Percentiles rank a stretch among this genome's conserved stretches.
These are phyloP conservation scores for Scalopus aquaticus DNA, from an alignment of 2,113 vertebrate species.

Conservation along the genomic window DNA sequence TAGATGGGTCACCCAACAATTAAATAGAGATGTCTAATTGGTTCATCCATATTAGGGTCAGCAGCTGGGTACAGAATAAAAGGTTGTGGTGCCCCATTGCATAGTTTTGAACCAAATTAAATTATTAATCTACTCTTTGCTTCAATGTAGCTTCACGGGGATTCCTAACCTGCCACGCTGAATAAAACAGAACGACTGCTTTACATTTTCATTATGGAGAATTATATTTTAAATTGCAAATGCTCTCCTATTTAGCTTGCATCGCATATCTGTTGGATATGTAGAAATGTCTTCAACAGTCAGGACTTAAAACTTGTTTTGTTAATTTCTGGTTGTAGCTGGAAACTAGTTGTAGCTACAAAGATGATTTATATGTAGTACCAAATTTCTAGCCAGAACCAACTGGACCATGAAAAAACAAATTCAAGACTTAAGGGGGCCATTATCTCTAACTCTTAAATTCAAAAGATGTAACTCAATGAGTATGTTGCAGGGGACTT, in stretches of 20 bases:
- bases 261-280: constrained; percentile 64
- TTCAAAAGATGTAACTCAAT: constrained; percentile 43
- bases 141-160: constrained; percentile 94
- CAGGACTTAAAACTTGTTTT: constrained; percentile 79
- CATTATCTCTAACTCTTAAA: constrained; percentile 18
- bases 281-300: constrained; percentile 76
- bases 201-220: constrained; percentile 99
- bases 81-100: constrained; percentile 83
- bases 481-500: background rate
- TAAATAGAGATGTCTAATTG: constrained; percentile 97
- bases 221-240: constrained; percentile 99
- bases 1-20: constrained; percentile 90
- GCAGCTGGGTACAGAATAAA: constrained; percentile 92
- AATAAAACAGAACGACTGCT: constrained; percentile 98
- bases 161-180: constrained; percentile 97
- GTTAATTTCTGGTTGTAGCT: constrained; percentile 72
- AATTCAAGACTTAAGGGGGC: background rate
- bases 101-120: constrained; percentile 95
- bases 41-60: constrained; percentile 95
- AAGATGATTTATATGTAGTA: constrained; percentile 33
- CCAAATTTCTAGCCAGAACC: constrained; percentile 19
- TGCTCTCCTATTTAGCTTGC: constrained; percentile 84
- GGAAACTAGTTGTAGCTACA: constrained; percentile 11
- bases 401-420: constrained; percentile 2
- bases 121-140: constrained; percentile 98